A percentile compares a stretch with the other conserved stretches of the same genome.
phyloP scores from a whole-genome alignment of 2,888 invertebrate genomes.

The Dicyrtoma fusca region DNA sequence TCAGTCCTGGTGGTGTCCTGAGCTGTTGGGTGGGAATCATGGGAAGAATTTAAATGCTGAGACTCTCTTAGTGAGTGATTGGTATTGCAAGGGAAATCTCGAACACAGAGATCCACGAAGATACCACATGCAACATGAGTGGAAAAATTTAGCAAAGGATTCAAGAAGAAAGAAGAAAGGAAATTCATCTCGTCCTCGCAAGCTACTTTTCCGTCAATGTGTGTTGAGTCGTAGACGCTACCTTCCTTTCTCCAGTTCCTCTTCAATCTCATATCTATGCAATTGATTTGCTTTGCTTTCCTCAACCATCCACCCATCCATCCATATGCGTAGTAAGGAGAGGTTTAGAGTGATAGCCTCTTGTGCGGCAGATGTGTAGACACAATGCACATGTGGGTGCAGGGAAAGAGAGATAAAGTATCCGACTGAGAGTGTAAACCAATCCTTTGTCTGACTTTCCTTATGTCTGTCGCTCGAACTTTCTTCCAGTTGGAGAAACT shows the following conservation, averaged over 20 bases:
- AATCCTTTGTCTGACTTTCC: constrained; percentile 22
- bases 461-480: not conserved
- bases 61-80: too few relatives aligned
- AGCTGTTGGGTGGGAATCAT: too few relatives aligned
- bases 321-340: too few relatives aligned
- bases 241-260: constrained; percentile 29
- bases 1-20: too few relatives aligned
- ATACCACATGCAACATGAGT: too few relatives aligned
- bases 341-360: constrained; percentile 1
- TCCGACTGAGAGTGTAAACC: constrained; percentile 4
- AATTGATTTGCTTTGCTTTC: constrained; percentile 10
- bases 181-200: not conserved
- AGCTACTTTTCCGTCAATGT: not conserved
- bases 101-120: not conserved
- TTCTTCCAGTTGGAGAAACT: not conserved
- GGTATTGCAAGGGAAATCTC: not conserved
- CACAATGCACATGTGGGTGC: too few relatives aligned
- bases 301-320: not conserved
- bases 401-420: not conserved
- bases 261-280: constrained; percentile 34
- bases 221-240: not conserved
- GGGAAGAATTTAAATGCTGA: too few relatives aligned
- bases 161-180: too few relatives aligned
- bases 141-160: too few relatives aligned
- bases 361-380: too few relatives aligned